Evolutionary conservation across 2,113 vertebrate genomes (phyloP).

Genomic region (Oreocharis arfaki): DNA sequence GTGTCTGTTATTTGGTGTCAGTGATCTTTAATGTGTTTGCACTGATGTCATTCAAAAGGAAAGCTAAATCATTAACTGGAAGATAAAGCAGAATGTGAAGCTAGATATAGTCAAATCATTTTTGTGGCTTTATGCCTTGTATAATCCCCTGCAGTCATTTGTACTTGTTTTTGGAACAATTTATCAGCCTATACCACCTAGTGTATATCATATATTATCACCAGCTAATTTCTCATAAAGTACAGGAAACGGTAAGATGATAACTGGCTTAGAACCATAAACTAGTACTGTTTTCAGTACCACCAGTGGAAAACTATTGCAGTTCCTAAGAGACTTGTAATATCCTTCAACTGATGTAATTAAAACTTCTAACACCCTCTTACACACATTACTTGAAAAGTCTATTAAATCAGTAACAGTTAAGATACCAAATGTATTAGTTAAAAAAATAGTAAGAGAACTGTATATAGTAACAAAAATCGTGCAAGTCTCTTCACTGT

Average conservation of each 20-base stretch:
- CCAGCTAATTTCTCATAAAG: neutral
- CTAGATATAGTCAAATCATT: neutral
- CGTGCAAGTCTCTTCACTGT: neutral
- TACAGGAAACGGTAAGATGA: neutral
- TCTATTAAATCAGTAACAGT: neutral
- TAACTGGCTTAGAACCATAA: neutral
- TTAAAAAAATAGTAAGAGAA: neutral
- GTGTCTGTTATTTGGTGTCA: neutral
- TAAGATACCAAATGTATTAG: neutral
- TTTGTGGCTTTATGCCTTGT: neutral
- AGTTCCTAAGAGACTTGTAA: neutral
- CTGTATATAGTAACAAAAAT: neutral
- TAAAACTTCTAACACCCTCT: neutral
- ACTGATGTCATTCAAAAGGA: neutral
- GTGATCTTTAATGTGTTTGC: neutral
- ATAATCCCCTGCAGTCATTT: neutral
- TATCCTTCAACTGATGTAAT: neutral
- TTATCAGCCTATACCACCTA: neutral
- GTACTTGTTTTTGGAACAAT: neutral
- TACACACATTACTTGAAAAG: neutral
- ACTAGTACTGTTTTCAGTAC: neutral
- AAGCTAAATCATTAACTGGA: constrained; percentile 9
- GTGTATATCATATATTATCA: neutral
- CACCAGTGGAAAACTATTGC: neutral
- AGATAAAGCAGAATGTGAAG: neutral